phyloP scores from a whole-genome alignment of 2,888 invertebrate genomes.

The Troilus luridus region DNA sequence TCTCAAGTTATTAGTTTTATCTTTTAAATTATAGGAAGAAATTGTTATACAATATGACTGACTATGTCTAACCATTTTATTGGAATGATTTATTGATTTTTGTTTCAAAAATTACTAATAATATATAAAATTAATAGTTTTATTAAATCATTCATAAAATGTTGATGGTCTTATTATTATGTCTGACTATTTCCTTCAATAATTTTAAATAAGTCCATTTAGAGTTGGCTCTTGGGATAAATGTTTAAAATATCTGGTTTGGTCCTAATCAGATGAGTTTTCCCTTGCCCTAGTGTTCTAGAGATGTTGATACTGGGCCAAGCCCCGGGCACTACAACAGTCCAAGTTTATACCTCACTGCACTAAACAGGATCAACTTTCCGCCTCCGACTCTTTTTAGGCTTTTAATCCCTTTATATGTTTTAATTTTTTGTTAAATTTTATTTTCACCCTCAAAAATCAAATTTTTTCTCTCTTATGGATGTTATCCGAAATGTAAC shows the following conservation, averaged over 20 bases:
- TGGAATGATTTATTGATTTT: not conserved
- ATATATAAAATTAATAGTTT: not conserved
- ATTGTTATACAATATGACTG: not conserved
- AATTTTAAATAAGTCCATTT: not conserved
- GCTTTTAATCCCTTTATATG: not conserved
- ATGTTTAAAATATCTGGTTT: not conserved
- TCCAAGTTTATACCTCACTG: slow-evolving; percentile 53
- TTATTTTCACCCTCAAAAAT: not conserved
- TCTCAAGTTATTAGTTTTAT: no score
- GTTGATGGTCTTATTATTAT: not conserved
- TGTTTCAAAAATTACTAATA: not conserved
- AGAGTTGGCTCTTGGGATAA: not conserved
- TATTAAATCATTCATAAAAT: not conserved
- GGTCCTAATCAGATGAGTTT: slow-evolving; percentile 5
- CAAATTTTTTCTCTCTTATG: not conserved
- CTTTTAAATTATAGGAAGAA: not conserved
- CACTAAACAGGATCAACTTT: slow-evolving; percentile 63
- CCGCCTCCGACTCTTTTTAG: slow-evolving; percentile 62
- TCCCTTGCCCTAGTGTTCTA: slow-evolving; percentile 42
- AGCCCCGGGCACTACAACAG: slow-evolving; percentile 39
- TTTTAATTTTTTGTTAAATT: not conserved
- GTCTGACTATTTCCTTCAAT: not conserved
- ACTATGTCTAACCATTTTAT: not conserved
- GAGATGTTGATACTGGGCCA: slow-evolving; percentile 56
- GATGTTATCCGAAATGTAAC: not conserved